Conservation (phyloP, 2,797 vertebrate genomes). For the Myotis findleyi region DNA sequence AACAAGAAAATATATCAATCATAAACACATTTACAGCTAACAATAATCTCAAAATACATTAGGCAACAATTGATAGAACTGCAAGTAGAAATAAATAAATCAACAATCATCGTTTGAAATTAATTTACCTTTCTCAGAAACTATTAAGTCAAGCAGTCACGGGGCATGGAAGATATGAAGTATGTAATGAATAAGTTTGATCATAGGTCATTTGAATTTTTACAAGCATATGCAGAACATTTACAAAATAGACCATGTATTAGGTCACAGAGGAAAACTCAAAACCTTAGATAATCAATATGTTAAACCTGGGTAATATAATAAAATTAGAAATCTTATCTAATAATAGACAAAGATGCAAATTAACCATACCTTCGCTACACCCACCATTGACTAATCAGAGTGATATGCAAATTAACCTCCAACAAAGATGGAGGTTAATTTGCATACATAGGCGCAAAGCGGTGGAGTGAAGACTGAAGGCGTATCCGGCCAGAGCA, state of each 20-base stretch:
- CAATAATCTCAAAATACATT: not conserved
- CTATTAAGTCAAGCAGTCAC: not conserved
- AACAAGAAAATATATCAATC: not conserved
- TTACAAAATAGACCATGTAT: not conserved
- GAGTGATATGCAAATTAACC: too few relatives aligned
- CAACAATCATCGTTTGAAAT: not conserved
- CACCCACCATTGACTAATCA: too few relatives aligned
- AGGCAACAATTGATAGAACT: not conserved
- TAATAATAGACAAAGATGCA: too few relatives aligned
- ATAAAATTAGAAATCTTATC: not conserved
- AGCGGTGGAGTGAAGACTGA: too few relatives aligned
- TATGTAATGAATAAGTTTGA: not conserved
- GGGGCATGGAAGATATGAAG: not conserved
- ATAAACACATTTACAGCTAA: not conserved
- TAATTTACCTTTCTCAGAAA: constrained; percentile 5
- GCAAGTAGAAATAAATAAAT: not conserved
- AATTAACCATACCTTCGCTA: too few relatives aligned
- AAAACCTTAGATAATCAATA: not conserved
- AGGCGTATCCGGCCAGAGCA: too few relatives aligned
- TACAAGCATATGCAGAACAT: not conserved
- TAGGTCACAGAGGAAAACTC: not conserved
- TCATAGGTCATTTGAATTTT: not conserved
- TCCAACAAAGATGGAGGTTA: too few relatives aligned
- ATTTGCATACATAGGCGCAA: too few relatives aligned
- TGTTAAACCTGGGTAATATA: not conserved